Evolutionary conservation across 2,113 vertebrate species (phyloP).

Genomic region (Callospermophilus lateralis): DNA sequence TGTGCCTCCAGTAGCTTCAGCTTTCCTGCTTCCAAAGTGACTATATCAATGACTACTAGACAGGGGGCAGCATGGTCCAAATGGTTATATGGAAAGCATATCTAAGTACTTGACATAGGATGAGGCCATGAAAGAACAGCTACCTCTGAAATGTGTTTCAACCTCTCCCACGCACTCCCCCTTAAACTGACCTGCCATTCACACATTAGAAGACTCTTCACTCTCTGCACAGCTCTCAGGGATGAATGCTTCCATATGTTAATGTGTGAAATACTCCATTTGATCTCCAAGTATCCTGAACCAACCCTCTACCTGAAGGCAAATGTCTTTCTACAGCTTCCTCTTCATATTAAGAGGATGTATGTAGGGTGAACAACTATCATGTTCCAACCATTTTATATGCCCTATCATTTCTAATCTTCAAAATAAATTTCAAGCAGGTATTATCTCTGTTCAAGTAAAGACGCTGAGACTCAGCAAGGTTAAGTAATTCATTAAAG

Average conservation of each 20-base stretch:
- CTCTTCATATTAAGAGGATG: neutral
- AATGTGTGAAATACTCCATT: neutral
- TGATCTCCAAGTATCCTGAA: neutral
- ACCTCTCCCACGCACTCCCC: neutral
- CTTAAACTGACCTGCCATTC: neutral
- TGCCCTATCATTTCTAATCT: neutral
- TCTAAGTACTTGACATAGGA: neutral
- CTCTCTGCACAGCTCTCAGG: neutral
- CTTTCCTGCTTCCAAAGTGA: neutral
- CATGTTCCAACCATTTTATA: neutral
- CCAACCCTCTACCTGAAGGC: neutral
- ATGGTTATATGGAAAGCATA: neutral
- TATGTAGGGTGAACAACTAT: neutral
- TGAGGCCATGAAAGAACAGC: neutral
- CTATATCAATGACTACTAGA: neutral
- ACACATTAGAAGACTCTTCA: neutral
- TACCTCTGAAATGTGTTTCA: neutral
- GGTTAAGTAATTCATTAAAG: neutral
- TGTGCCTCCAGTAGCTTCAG: neutral
- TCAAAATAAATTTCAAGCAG: slow-evolving; percentile 7
- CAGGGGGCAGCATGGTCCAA: neutral
- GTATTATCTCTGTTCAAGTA: neutral
- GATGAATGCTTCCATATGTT: neutral
- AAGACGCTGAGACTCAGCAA: neutral
- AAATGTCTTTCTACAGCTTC: neutral